A percentile compares a stretch with the other conserved stretches of the same genome.
phyloP scores from a whole-genome alignment of 1,140 invertebrate species.

The Aplysia californica region DNA sequence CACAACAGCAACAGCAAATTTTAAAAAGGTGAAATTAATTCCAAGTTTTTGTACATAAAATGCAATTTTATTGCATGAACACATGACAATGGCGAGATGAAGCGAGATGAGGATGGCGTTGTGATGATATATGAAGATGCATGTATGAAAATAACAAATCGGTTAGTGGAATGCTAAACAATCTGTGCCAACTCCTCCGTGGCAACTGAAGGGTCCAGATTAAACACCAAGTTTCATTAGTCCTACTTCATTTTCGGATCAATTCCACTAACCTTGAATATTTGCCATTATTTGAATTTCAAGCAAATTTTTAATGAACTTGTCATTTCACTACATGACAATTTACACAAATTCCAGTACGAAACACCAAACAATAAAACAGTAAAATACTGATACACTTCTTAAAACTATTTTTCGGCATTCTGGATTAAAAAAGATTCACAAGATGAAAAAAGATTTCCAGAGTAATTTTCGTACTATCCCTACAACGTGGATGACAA shows the following conservation, averaged over 20 bases:
- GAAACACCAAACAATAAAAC: slow-evolving; percentile 14
- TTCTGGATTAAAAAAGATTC: slow-evolving; percentile 31
- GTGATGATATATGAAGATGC: background rate
- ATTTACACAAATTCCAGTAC: slow-evolving; percentile 29
- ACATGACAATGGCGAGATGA: slow-evolving; percentile 3
- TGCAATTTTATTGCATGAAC: slow-evolving; percentile 33
- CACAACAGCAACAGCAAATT: too few relatives aligned
- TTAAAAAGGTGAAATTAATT: too few relatives aligned
- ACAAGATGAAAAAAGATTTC: background rate
- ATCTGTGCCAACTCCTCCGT: background rate
- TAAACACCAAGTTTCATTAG: background rate
- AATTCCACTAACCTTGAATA: slow-evolving; percentile 20
- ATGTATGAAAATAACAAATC: background rate
- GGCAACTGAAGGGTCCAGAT: background rate
- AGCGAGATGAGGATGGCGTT: background rate
- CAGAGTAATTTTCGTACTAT: background rate
- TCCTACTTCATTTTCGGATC: background rate
- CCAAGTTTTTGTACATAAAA: slow-evolving; percentile 20
- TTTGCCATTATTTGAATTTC: background rate
- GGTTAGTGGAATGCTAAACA: slow-evolving; percentile 28
- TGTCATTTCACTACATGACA: slow-evolving; percentile 30
- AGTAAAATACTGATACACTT: slow-evolving; percentile 18
- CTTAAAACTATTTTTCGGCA: slow-evolving; percentile 25
- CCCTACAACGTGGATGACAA: too few relatives aligned
- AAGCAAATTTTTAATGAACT: slow-evolving; percentile 13